Evolutionary conservation across 2,113 vertebrate species (phyloP).

Genomic region (Oxygymnocypris stewartii): DNA sequence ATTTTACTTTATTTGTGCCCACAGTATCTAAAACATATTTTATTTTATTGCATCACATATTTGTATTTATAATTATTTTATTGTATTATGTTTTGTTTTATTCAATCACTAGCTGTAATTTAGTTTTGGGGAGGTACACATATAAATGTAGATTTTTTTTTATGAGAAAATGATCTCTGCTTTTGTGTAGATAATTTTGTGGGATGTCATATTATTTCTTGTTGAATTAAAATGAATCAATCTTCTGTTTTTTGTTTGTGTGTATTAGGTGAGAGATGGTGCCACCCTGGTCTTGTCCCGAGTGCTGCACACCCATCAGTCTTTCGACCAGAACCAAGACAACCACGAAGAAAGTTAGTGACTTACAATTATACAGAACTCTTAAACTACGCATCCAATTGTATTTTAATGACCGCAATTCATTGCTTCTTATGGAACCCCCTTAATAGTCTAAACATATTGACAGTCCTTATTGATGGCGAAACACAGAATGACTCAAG

Average conservation of each 20-base stretch:
- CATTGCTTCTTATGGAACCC: background rate
- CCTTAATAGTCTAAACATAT: conserved; percentile 6
- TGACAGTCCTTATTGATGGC: background rate
- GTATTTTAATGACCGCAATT: background rate
- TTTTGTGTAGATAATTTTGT: background rate
- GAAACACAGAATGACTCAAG: background rate
- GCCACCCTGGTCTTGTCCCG: conserved; percentile 91
- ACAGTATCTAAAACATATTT: background rate
- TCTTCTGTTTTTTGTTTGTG: conserved; percentile 31
- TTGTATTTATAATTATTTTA: background rate
- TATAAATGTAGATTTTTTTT: too few relatives aligned
- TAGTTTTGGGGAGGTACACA: too few relatives aligned
- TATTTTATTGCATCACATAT: background rate
- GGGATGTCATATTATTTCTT: background rate
- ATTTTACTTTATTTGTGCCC: background rate
- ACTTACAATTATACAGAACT: background rate
- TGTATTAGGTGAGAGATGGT: conserved; percentile 86
- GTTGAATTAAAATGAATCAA: background rate
- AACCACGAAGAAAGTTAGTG: conserved; percentile 88
- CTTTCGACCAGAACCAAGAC: conserved; percentile 92
- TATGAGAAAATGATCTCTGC: background rate
- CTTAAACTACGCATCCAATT: background rate
- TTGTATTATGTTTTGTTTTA: background rate
- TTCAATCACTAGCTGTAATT: too few relatives aligned
- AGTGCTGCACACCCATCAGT: conserved; percentile 86